Evolutionary conservation across 2,888 invertebrate genomes (phyloP), one percentile per base, ranked within the genome.

Genomic region (Agrotis segetum): DNA sequence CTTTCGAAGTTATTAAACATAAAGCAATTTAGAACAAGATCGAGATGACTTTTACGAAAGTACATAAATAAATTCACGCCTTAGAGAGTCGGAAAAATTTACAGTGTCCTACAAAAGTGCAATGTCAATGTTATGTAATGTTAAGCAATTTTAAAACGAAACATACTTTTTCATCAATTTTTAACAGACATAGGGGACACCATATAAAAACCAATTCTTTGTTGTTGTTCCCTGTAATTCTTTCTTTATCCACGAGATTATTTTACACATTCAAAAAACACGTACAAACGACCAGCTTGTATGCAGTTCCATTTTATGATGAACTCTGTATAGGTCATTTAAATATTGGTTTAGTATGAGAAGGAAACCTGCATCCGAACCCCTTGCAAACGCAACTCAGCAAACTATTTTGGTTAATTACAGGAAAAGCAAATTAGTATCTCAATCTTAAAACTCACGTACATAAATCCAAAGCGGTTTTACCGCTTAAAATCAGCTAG

Each of bases 1-100:
- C 53, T 71, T 80, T 53, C 3, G 0, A 75, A 79, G 62, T 67
- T 63, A 65, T 77, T 59, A 29, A 73, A 63, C 46, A 46, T 55
- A 40, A 69, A 58, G 49, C 53, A 69, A 62, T 62, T 62, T 66
- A 7, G 52, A 67, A 67, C 40, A 59, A 59, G 24, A 40, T 17
- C 40, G 50, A 24, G 24, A 2, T 5, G 14, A 17, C 13, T 47
- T 56, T 11, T 4, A 21, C 34, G 24, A 68, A 68, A n/a, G 6
- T 55, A 19, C 29, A 53, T 66, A 19, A 66, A 46, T 66, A 17
- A 66, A 17, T 16, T 66, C 21, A 40, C n/a, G 40, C 13, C 34
- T n/a, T 40, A 2, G 7, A 1, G 4, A n/a, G n/a, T 63, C 2
- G 44, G 2, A 7, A 29, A 16, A 44, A 7, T 11, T 9, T 7